phyloP scores from a whole-genome alignment of 1,140 invertebrate genomes.

The Schlechtendalia chinensis region DNA sequence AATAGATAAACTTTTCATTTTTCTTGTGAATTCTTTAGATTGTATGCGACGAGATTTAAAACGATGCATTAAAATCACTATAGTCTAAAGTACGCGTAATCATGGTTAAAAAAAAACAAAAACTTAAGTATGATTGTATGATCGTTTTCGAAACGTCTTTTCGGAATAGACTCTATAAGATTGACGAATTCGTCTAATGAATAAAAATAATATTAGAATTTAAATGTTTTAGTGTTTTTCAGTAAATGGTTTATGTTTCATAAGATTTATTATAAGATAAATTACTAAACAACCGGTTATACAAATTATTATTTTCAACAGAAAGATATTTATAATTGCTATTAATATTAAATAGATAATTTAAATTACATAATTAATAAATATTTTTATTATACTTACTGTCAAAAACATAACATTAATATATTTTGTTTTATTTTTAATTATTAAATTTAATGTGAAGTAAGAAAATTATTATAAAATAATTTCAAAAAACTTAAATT shows the following conservation, averaged over 20 bases:
- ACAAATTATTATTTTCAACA: no score
- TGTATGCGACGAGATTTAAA: constrained; percentile 3
- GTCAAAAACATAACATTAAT: no score
- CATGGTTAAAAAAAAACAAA: neutral
- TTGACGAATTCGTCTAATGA: constrained; percentile 2
- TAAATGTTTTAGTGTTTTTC: neutral
- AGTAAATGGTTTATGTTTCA: neutral
- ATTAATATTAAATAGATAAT: neutral
- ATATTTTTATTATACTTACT: neutral
- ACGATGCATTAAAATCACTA: constrained; percentile 35
- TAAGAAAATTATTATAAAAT: no score
- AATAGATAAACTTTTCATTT: neutral
- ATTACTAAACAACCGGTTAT: no score
- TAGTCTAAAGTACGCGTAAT: neutral
- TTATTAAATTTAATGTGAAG: no score
- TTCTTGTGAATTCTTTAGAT: constrained; percentile 6
- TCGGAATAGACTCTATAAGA: neutral
- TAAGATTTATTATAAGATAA: neutral
- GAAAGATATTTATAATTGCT: neutral
- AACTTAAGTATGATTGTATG: constrained; percentile 13
- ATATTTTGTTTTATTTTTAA: no score
- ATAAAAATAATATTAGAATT: neutral
- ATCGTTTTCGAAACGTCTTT: constrained; percentile 27
- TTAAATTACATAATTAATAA: neutral
- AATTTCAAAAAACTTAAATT: no score